Base-by-base conservation (phyloP, 2,113 vertebrate species). In the Cathartes aura region DNA sequence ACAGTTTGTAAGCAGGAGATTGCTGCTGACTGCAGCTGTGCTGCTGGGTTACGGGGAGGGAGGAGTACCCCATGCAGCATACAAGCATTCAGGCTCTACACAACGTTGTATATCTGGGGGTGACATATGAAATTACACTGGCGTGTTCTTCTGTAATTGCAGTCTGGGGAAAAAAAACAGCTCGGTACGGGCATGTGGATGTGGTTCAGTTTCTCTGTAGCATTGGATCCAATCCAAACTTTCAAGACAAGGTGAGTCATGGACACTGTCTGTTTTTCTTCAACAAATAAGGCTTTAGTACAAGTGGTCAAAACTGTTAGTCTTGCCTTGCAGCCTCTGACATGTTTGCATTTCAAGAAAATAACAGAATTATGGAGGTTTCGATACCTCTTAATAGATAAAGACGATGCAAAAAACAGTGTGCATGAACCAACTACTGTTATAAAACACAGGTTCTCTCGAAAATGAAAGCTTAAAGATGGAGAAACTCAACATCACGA, bases 91-190 rank as follows among this genome's bases (percentile, higher is more conserved):
- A 34, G 22, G 47, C 58, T 64, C 47, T 20, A 15, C 24, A 22
- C 0, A 0, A 27, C 15, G 4, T 26, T 34, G 11, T 20, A 1
- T 55, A 29, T 53, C 34, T 14, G 4, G 36, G 26, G 6, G 2
- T 89, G 48, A 21, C 34, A 29, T 16, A 13, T 3, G 29, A 71
- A 60, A 45, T 93, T 34, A 73, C 38, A 32, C 13, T 53, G 82
- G 7, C 62, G 12, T 66, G 20, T 90, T 94, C 67, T 96, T 79
- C 58, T 97, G 26, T 92, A 48, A 87, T 96, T 97, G 34, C 98
- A 99, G 99, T 99, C 99, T 10, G 99, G 99, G 60, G 99, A 99
- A n/a, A n/a, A n/a, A n/a, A n/a, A n/a, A n/a, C 99, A 24, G 98
- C 99, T 80, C 99, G 99, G 13, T 99, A 99, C 2, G 99, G 99